Evolutionary conservation across 2,113 vertebrate species (phyloP), one percentile per base, ranked within the genome.

Genomic region (Diadophis punctatus): DNA sequence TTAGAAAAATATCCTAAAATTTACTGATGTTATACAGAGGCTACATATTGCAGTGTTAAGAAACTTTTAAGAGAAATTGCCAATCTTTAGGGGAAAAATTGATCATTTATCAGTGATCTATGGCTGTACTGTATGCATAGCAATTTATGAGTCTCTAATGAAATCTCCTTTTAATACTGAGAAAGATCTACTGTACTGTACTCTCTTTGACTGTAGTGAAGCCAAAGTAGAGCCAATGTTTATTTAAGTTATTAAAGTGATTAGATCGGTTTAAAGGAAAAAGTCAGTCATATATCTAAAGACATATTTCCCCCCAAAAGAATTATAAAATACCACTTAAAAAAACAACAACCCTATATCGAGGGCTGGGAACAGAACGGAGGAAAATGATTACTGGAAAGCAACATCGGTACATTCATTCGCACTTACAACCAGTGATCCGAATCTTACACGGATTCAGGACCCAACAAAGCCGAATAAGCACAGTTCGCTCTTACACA

Each of bases 201-300:
- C 46, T 34, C 23, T n/a, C 6, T 0, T 85, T 88, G 91, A 90
- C 11, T 43, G 39, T 7, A 39, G 52, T 23, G 85, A 16, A 43
- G 10, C 6, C 22, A 18, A 49, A 30, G 22, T 55, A 52, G 89
- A 52, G 43, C 34, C 68, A 34, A 88, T 25, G 20, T 63, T 27
- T 10, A 90, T 80, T 86, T 91, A 90, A 90, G 56, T 85, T 87
- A 89, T 95, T 94, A 87, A 90, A 93, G 92, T 95, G 88, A 95
- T 95, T 95, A 93, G 3, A 58, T 0, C 27, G 27, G 5, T 85
- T 92, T 87, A 88, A 93, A 86, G 92, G 92, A 58, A 58, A 3
- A 34, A 90, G 39, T 30, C 87, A 80, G 27, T 1, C 14, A 48
- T 23, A 6, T 1, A 43, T 8, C n/a, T 12, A 9, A 55, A 58